phyloP scores from a whole-genome alignment of 35 echinoderm and acorn worm genomes.

The Eucidaris tribuloides region DNA sequence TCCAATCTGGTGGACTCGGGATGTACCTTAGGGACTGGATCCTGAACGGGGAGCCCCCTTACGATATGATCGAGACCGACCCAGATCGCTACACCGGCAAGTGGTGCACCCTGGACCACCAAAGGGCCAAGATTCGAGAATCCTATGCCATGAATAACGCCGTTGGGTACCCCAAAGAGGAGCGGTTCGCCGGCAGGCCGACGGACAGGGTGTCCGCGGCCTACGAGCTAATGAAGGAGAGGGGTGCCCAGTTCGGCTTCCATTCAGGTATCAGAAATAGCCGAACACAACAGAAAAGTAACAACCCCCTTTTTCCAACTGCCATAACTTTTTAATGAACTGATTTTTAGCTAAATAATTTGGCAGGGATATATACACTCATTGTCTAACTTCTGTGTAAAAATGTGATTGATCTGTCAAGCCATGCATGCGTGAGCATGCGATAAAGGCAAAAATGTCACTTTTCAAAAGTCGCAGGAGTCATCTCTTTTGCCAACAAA shows the following conservation, averaged over 20 bases:
- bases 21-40: slow-evolving; percentile 95
- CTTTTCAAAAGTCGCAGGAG: too few species aligned
- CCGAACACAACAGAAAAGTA: too few species aligned
- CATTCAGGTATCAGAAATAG: slow-evolving; percentile 99
- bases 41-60: slow-evolving; percentile 93
- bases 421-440: too few species aligned
- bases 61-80: slow-evolving; percentile 89
- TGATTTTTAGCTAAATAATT: too few species aligned
- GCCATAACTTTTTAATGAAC: too few species aligned
- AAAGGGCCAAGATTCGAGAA: slow-evolving; percentile 52
- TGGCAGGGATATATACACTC: too few species aligned
- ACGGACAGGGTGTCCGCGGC: slow-evolving; percentile 71
- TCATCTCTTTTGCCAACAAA: too few species aligned
- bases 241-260: slow-evolving; percentile 88
- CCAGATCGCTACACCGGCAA: slow-evolving; percentile 87
- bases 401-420: too few species aligned
- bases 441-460: too few species aligned
- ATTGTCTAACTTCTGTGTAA: too few species aligned
- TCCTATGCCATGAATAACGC: slow-evolving; percentile 91
- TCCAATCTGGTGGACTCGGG: slow-evolving; percentile 88
- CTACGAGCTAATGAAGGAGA: slow-evolving; percentile 74
- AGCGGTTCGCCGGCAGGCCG: slow-evolving; percentile 76
- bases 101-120: slow-evolving; percentile 64
- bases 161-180: slow-evolving; percentile 83
- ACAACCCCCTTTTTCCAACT: too few species aligned